Percentiles rank a stretch among this genome's conserved stretches.
Conservation (phyloP, 2,888 invertebrate species). For the Trimorus sp. region DNA sequence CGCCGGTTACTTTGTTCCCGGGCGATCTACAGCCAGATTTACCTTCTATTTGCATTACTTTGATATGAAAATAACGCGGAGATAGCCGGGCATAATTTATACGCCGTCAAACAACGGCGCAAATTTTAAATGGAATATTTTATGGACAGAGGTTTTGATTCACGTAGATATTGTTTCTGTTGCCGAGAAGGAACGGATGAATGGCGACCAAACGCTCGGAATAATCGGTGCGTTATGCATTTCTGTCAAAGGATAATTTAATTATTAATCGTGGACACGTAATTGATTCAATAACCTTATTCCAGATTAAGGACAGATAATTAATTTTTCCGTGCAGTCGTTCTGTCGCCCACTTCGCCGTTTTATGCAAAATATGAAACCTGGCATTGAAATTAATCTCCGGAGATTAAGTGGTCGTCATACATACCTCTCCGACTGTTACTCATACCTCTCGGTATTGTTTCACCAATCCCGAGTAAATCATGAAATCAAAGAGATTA, state of each 20-base stretch:
- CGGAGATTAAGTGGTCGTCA: slow-evolving; percentile 43
- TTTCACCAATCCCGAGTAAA: slow-evolving; percentile 40
- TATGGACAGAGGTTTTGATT: neutral
- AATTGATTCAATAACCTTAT: slow-evolving; percentile 22
- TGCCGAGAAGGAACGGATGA: neutral
- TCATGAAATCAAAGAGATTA: slow-evolving; percentile 49
- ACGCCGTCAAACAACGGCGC: slow-evolving; percentile 14
- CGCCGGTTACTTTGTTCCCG: slow-evolving; percentile 30
- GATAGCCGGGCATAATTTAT: slow-evolving; percentile 21
- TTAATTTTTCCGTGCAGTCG: slow-evolving; percentile 25
- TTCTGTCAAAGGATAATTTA: slow-evolving; percentile 5
- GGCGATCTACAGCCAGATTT: slow-evolving; percentile 13
- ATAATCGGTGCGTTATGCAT: neutral
- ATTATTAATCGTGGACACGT: slow-evolving; percentile 20
- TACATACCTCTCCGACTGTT: slow-evolving; percentile 37
- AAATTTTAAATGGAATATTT: slow-evolving; percentile 26
- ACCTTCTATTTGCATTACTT: slow-evolving; percentile 29
- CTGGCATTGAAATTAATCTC: slow-evolving; percentile 47
- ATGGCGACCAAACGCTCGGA: neutral
- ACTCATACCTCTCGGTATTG: slow-evolving; percentile 39
- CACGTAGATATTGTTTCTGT: neutral
- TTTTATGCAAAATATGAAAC: slow-evolving; percentile 42
- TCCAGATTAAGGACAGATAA: slow-evolving; percentile 19
- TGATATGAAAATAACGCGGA: slow-evolving; percentile 13
- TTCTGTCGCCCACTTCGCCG: neutral